Evolutionary conservation across 2,113 vertebrate genomes (phyloP).

Genomic region (Danio rerio): GRCz12tu NC_133185.1:8586001-8586500

Average conservation of each 20-base stretch:
- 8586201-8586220: not conserved
- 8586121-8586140: slow-evolving; percentile 67
- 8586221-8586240: not conserved
- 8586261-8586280: slow-evolving; percentile 19
- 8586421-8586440: no score
- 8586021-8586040: not conserved
- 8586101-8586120: slow-evolving; percentile 58
- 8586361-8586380: not conserved
- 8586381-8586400: no score
- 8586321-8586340: slow-evolving; percentile 76
- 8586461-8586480: no score
- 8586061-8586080: not conserved
- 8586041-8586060: not conserved
- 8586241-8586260: not conserved
- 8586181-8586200: slow-evolving; percentile 10
- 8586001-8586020: not conserved
- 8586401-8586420: no score
- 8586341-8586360: slow-evolving; percentile 41
- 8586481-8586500: no score
- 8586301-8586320: slow-evolving; percentile 70
- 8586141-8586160: slow-evolving; percentile 49
- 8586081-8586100: slow-evolving; percentile 47
- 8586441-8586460: no score
- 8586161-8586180: slow-evolving; percentile 29
- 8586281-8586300: slow-evolving; percentile 33